Evolutionary conservation across 2,113 vertebrate species (phyloP).

Genomic region (Rhinolophus sinicus): DNA sequence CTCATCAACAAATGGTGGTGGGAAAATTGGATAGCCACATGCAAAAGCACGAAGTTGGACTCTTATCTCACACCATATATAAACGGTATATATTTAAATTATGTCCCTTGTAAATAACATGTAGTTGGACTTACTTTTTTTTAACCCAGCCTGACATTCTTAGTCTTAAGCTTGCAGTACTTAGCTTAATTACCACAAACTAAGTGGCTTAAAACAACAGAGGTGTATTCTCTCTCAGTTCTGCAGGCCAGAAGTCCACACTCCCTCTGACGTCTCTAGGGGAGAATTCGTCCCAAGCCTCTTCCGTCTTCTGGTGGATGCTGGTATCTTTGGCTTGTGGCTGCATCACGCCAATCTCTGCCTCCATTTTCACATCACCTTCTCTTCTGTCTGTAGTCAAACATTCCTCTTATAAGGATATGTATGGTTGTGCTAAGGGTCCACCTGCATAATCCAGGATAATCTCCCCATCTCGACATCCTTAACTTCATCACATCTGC

Average conservation of each 20-base stretch:
- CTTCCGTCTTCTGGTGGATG: background rate
- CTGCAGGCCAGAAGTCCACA: too few relatives aligned
- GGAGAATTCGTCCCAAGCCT: too few relatives aligned
- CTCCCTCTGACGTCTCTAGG: too few relatives aligned
- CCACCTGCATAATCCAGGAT: background rate
- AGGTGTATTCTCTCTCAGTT: too few relatives aligned
- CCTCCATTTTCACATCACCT: background rate
- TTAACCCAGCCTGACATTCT: background rate
- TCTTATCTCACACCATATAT: too few relatives aligned
- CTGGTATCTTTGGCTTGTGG: background rate
- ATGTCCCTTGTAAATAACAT: background rate
- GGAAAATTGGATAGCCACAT: too few relatives aligned
- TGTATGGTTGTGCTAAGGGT: background rate
- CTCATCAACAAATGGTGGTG: too few relatives aligned
- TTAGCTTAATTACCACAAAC: background rate
- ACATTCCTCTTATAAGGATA: background rate
- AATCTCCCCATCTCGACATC: background rate
- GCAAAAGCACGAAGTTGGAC: too few relatives aligned
- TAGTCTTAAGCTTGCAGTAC: background rate
- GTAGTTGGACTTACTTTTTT: background rate
- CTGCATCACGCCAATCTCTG: background rate
- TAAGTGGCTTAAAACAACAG: too few relatives aligned
- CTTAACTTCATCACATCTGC: background rate
- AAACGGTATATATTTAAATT: background rate
- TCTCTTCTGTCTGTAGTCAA: background rate